phyloP scores from a whole-genome alignment of 2,888 invertebrate genomes.

The Machimus atricapillus region DNA sequence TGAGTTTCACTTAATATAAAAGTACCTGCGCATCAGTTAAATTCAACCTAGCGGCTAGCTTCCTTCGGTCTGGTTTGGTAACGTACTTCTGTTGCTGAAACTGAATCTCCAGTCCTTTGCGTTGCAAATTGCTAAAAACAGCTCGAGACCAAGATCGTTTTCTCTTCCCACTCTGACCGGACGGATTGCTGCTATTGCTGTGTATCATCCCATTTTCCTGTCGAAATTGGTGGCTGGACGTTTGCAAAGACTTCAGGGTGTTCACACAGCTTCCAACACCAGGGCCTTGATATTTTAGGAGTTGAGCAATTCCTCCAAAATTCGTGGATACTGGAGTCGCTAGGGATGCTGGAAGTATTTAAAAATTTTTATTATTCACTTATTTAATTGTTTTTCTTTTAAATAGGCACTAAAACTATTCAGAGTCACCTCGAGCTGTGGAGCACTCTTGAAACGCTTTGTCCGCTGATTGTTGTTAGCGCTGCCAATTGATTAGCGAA shows the following conservation, averaged over 20 bases:
- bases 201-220: not conserved
- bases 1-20: not conserved
- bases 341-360: not conserved
- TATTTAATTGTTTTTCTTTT: not conserved
- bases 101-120: constrained; percentile 91
- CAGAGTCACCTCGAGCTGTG: not conserved
- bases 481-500: constrained; percentile 30
- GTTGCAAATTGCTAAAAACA: constrained; percentile 91
- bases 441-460: constrained; percentile 13
- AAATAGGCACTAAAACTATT: not conserved
- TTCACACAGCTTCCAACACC: not conserved
- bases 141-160: constrained; percentile 95
- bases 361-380: not conserved
- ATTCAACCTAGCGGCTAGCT: constrained; percentile 88
- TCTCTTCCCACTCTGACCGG: constrained; percentile 64
- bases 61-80: constrained; percentile 91
- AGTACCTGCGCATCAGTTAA: constrained; percentile 90
- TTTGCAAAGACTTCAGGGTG: constrained; percentile 5
- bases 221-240: not conserved
- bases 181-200: not conserved
- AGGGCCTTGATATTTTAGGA: not conserved
- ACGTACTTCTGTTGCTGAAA: constrained; percentile 96
- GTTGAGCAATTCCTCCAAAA: constrained; percentile 25
- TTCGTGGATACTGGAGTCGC: not conserved
- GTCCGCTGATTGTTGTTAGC: constrained; percentile 9